phyloP scores from a whole-genome alignment of 2,888 invertebrate genomes.

The Epistrophella euchroma region DNA sequence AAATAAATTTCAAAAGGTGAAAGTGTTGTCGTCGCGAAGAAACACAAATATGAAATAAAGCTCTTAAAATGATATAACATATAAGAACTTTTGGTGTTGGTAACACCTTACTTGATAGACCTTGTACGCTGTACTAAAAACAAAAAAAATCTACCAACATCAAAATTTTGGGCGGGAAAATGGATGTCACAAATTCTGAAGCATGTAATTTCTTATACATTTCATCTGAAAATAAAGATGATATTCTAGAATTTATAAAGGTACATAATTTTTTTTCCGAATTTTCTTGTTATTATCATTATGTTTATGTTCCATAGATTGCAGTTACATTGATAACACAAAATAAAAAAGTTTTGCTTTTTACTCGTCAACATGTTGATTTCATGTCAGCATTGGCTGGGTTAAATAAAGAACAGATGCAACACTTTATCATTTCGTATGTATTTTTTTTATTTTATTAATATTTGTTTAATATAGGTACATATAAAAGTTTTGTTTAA shows the following conservation, averaged over 20 bases:
- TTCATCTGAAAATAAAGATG: slow-evolving; percentile 35
- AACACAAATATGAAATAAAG: too few relatives aligned
- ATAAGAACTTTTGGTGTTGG: too few relatives aligned
- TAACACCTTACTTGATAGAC: too few relatives aligned
- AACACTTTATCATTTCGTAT: slow-evolving; percentile 60
- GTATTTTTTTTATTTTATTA: not conserved
- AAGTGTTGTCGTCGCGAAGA: too few relatives aligned
- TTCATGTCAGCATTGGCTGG: slow-evolving; percentile 38
- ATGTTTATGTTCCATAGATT: slow-evolving; percentile 31
- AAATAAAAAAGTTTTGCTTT: slow-evolving; percentile 48
- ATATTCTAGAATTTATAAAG: slow-evolving; percentile 52
- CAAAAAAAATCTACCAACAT: too few relatives aligned
- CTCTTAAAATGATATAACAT: too few relatives aligned
- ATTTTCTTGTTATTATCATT: not conserved
- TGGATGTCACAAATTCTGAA: slow-evolving; percentile 40
- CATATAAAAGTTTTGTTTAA: not conserved
- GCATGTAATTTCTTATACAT: slow-evolving; percentile 56
- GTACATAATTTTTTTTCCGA: slow-evolving; percentile 20
- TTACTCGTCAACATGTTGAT: slow-evolving; percentile 60
- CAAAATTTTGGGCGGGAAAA: slow-evolving; percentile 21
- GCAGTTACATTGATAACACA: slow-evolving; percentile 40
- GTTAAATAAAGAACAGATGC: slow-evolving; percentile 54
- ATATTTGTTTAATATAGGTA: not conserved
- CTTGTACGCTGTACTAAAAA: too few relatives aligned
- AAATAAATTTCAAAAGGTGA: too few relatives aligned